These are phyloP conservation scores for Macrostomum lignano DNA, from an alignment of 1,140 invertebrate genomes.

Conservation along the genomic window DNA sequence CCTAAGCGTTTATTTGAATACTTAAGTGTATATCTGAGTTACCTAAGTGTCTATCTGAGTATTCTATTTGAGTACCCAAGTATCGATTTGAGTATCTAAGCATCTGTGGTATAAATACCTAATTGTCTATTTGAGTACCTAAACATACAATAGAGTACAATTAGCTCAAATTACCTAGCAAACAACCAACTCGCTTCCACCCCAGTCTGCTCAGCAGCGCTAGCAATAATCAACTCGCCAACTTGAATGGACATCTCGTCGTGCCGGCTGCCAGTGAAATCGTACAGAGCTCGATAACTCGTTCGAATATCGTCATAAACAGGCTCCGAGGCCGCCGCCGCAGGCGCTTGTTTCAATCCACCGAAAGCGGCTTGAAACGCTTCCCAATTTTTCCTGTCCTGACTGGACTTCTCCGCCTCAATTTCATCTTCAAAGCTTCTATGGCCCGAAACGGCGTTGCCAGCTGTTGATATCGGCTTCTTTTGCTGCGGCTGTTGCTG, in stretches of 20 bases:
- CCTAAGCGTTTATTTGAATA: too few species aligned
- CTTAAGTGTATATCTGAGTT: too few species aligned
- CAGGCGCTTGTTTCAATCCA: neutral
- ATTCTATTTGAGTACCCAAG: too few species aligned
- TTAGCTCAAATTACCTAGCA: too few species aligned
- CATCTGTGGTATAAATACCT: too few species aligned
- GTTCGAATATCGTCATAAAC: neutral
- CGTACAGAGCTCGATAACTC: slow-evolving; percentile 3
- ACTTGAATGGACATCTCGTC: slow-evolving; percentile 4
- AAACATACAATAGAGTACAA: too few species aligned
- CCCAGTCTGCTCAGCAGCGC: too few species aligned
- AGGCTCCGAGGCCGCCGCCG: neutral
- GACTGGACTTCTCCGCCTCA: neutral
- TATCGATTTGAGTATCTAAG: too few species aligned
- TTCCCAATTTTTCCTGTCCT: neutral
- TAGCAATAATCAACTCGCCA: slow-evolving; percentile 2
- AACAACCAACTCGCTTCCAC: too few species aligned
- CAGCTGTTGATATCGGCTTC: neutral
- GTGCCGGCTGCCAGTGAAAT: neutral
- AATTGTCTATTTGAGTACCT: too few species aligned
- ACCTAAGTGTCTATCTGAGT: too few species aligned
- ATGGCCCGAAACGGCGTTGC: neutral
- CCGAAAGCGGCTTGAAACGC: neutral
- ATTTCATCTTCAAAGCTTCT: neutral
- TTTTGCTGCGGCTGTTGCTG: too few species aligned